Conservation (phyloP, 2,797 vertebrate species). For the Falco cherrug region DNA sequence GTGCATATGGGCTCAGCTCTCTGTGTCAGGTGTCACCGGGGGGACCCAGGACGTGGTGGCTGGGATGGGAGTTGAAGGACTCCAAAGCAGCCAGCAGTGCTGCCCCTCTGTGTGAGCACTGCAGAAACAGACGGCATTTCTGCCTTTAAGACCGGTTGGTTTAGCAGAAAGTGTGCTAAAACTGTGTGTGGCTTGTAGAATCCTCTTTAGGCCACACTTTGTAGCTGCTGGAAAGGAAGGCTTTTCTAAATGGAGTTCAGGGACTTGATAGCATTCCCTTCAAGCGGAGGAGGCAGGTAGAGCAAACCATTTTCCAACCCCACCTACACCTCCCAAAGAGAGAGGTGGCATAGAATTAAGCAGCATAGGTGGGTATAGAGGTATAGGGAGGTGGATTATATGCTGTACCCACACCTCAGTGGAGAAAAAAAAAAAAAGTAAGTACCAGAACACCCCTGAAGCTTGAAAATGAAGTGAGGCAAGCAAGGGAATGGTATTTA, state of each 20-base stretch:
- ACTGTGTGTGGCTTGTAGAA: not conserved
- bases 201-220: fast-evolving
- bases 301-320: not conserved
- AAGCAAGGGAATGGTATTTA: not conserved
- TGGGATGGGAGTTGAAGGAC: not conserved
- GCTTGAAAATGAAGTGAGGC: not conserved
- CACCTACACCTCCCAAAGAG: not conserved
- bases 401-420: not conserved
- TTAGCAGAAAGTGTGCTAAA: not conserved
- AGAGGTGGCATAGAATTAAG: not conserved
- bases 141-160: not conserved
- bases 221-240: not conserved
- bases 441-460: not conserved
- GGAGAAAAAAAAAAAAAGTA: not conserved
- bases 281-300: not conserved
- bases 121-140: not conserved
- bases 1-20: not conserved
- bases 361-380: not conserved
- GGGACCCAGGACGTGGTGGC: not conserved
- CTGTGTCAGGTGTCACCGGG: not conserved
- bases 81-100: not conserved
- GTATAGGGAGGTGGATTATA: not conserved
- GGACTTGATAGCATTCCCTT: not conserved
- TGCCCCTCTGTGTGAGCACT: not conserved
- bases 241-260: not conserved